Evolutionary conservation across 2,888 invertebrate species (phyloP), one percentile per base, ranked within the genome.

Genomic region (Caenorhabditis afra): DNA sequence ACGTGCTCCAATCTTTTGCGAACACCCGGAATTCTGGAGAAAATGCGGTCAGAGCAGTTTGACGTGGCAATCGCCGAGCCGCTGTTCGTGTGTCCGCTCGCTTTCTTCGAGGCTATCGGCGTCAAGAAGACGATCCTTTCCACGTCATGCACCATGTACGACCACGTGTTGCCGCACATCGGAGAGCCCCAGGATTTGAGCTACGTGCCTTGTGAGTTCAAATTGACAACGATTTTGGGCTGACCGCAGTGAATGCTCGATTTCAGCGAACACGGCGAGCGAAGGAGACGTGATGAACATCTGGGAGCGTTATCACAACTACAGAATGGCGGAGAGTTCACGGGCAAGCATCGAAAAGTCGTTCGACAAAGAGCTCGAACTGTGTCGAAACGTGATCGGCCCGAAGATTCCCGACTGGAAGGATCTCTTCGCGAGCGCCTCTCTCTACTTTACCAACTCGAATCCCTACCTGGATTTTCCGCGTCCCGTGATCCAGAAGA

Each of bases 391-490:
- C 14, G 12, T 76, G 3, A 37, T 78, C 50, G 14, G 47, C 20
- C 12, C 12, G 14, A 37, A 67, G 4, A 11, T 58, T 58, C 55
- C 62, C 0, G 55, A 66, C 14, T 76, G 76, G 76, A 29, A 61
- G 73, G 78, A 81, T 23, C 55, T 81, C 3, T 45, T 76, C 1
- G 52, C 74, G 11, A 49, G 65, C 16, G 71, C 79, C 1, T 73
- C 78, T 3, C 45, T 75, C 23, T 65, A 62, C 61, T 79, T 82
- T 62, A 70, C 76, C 18, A 82, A 82, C 47, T 70, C 80, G 3
- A 82, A 75, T 67, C 82, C 82, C 37, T 78, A 78, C 50, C 20
- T 82, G 7, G 76, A 82, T 52, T 82, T 81, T 52, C 78, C 82
- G n/a, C 62, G 81, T 16, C 78, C 82, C 37, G 47, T 66, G 1